Evolutionary conservation across 2,113 vertebrate species (phyloP), one percentile per base, ranked within the genome.

Genomic region (Typhlomys cinereus): DNA sequence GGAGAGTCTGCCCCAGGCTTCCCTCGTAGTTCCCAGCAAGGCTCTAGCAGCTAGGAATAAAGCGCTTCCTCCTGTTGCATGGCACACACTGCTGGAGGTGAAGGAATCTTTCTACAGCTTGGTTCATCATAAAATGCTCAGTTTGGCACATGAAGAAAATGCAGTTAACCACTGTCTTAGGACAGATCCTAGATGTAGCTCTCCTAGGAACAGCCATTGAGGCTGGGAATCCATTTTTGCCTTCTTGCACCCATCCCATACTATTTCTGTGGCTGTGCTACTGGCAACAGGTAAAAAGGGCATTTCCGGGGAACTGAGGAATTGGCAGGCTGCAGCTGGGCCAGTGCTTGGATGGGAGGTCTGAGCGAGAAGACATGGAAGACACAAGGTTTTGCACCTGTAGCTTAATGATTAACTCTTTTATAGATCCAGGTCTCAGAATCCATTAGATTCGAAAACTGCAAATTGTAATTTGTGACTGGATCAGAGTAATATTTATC

Each of bases 401-500:
- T 10, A 87, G 54, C 27, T 7, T 39, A 7, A 5, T 50, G 66
- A 78, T 1, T 29, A 46, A 80, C 18, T 73, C 57, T 31, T 36
- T 17, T 25, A 50, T 11, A 90, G 89, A 36, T 13, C 14, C 8
- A 70, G 29, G 48, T 70, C 54, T 71, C 59, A 0, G 1, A 50
- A n/a, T 61, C 64, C 57, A 2, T n/a, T 64, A 93, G 59, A 57
- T 39, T 50, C 27, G 57, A 41, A 64, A 73, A 70, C 27, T 48
- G 13, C 48, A 70, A 57, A 59, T 12, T 75, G 46, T 54, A 74
- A 76, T 74, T 92, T 89, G 86, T 84, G 66, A 81, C 54, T 78
- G 9, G 50, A 34, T 59, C 92, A 83, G 4, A 84, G 86, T 91
- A 92, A 69, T 93, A 92, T 83, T 83, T 89, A 46, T 64, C 66